Conservation (phyloP, 2,113 vertebrate genomes). For the Sylvietta virens region DNA sequence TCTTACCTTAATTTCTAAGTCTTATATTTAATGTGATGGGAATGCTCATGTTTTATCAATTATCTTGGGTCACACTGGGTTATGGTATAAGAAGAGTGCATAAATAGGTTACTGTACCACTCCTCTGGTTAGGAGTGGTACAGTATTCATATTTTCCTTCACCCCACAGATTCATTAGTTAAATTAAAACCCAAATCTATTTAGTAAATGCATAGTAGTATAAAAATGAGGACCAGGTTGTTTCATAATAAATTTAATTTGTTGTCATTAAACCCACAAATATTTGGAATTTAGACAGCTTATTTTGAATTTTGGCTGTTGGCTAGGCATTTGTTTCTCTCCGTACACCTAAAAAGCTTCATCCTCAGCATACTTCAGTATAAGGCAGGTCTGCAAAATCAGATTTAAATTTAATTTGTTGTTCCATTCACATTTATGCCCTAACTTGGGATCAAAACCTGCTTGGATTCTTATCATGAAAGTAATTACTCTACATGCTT, state of each 20-base stretch:
- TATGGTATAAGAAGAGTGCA: not conserved
- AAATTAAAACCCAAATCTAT: not conserved
- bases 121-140: not conserved
- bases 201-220: not conserved
- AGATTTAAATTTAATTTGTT: not conserved
- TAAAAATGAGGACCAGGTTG: not conserved
- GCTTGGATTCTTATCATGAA: not conserved
- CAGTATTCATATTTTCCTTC: not conserved
- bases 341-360: not conserved
- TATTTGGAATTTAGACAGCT: not conserved
- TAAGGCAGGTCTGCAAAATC: not conserved
- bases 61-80: accelerated
- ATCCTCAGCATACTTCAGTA: not conserved
- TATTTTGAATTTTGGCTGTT: not conserved
- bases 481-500: not conserved
- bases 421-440: accelerated
- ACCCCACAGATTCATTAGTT: not conserved
- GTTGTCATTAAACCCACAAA: not conserved
- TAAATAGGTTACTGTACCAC: no score
- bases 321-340: not conserved
- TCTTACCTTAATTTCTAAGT: not conserved
- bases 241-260: not conserved
- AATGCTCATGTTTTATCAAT: not conserved
- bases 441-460: not conserved
- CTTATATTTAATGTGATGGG: not conserved